Conservation (phyloP, 2,888 invertebrate species). For the Drosophila nigricruria region DNA sequence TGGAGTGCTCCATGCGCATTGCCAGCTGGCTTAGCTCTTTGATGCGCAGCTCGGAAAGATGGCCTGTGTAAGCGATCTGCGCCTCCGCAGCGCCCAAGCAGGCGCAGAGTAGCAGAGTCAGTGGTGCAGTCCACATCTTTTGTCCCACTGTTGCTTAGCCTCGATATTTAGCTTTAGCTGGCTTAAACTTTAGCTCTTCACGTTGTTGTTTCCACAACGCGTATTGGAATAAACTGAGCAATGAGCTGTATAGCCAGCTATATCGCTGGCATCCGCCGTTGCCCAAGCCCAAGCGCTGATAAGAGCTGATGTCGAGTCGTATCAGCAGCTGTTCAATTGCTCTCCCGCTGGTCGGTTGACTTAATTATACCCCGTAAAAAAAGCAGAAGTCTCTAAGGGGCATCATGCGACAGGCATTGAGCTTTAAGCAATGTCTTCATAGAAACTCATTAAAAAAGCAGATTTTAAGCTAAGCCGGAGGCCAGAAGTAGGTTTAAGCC, state of each 20-base stretch:
- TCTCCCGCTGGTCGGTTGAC: slow-evolving; percentile 47
- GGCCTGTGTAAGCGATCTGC: slow-evolving; percentile 73
- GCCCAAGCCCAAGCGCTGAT: slow-evolving; percentile 42
- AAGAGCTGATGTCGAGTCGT: slow-evolving; percentile 42
- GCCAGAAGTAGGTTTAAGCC: too few relatives aligned
- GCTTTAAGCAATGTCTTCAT: not conserved
- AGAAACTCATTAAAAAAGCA: not conserved
- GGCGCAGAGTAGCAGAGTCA: slow-evolving; percentile 30
- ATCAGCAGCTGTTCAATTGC: slow-evolving; percentile 52
- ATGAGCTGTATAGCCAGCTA: slow-evolving; percentile 14
- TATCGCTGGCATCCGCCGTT: slow-evolving; percentile 51
- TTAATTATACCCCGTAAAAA: slow-evolving; percentile 29
- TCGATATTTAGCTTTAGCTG: not conserved
- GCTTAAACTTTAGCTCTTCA: not conserved
- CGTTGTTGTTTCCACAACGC: slow-evolving; percentile 32
- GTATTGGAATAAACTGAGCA: slow-evolving; percentile 41
- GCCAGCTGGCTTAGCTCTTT: slow-evolving; percentile 77
- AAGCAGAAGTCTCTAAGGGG: not conserved
- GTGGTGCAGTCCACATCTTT: slow-evolving; percentile 32
- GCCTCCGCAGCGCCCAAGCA: slow-evolving; percentile 24
- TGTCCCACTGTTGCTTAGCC: not conserved
- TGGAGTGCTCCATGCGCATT: slow-evolving; percentile 72
- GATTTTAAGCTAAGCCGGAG: not conserved
- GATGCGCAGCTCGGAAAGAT: slow-evolving; percentile 78
- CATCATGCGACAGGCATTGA: not conserved